phyloP scores from a whole-genome alignment of 1,140 invertebrate species.

The Armadillidium nasatum region DNA sequence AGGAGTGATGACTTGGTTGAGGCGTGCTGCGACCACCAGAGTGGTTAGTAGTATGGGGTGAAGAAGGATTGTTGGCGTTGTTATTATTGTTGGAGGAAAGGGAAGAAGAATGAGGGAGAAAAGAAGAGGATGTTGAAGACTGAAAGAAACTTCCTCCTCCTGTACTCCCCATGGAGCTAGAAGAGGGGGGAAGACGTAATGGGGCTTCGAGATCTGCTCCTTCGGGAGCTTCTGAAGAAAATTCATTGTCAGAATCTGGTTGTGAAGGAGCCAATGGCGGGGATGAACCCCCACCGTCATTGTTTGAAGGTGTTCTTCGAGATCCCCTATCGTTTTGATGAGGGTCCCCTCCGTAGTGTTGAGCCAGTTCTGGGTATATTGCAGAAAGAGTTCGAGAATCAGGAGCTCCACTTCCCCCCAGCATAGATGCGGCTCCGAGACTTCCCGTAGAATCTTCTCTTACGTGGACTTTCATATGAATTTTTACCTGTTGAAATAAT shows the following conservation, averaged over 20 bases:
- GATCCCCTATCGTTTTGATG: conserved; percentile 30
- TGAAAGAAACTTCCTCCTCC: not conserved
- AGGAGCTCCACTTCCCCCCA: conserved; percentile 27
- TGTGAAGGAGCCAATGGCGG: conserved; percentile 35
- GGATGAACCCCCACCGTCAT: conserved; percentile 35
- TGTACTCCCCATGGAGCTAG: not conserved
- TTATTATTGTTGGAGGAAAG: not conserved
- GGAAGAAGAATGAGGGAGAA: not conserved
- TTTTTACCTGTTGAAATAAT: conserved; percentile 39
- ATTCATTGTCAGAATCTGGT: conserved; percentile 44
- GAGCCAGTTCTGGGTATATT: conserved; percentile 35
- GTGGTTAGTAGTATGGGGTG: not conserved
- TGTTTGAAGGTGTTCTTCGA: conserved; percentile 36
- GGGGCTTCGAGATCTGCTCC: conserved; percentile 17
- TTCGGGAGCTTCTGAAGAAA: conserved; percentile 39
- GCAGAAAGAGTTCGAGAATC: conserved; percentile 26
- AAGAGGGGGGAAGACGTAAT: not conserved
- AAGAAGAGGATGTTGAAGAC: not conserved
- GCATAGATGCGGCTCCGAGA: conserved; percentile 32
- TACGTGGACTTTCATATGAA: conserved; percentile 44
- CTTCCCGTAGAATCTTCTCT: conserved; percentile 38
- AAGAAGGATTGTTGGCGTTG: not conserved
- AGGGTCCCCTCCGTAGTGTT: conserved; percentile 24
- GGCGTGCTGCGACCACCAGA: not conserved
- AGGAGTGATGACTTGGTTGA: not conserved